A percentile compares a stretch with the other conserved stretches of the same genome.
Conservation (phyloP, 2,113 vertebrate genomes). For the Amblyornis subalaris region DNA sequence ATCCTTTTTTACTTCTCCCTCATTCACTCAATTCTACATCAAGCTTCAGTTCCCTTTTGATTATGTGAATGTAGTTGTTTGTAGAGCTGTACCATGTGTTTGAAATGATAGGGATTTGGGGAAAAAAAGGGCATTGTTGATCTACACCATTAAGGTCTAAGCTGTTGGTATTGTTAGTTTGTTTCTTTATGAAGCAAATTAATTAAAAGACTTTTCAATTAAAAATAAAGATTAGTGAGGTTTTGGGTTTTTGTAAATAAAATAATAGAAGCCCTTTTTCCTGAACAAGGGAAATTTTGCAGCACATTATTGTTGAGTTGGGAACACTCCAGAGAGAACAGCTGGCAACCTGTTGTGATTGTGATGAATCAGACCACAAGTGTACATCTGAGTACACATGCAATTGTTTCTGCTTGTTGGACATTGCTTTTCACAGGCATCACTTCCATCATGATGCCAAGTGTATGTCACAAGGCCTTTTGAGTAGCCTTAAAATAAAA, state of each 20-base stretch:
- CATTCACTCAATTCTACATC: background rate
- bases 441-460: background rate
- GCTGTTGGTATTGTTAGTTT: background rate
- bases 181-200: background rate
- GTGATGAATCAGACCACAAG: background rate
- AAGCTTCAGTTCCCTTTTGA: background rate
- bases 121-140: background rate
- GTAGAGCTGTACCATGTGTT: background rate
- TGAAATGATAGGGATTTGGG: background rate
- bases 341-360: slow-evolving; percentile 1
- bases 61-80: background rate
- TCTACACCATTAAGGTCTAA: background rate
- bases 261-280: background rate
- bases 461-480: background rate
- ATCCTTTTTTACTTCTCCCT: background rate
- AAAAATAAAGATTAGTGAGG: background rate
- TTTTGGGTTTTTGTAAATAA: background rate
- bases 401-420: background rate
- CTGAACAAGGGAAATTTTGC: background rate
- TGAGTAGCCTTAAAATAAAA: slow-evolving; percentile 31
- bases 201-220: background rate
- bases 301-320: background rate
- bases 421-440: background rate
- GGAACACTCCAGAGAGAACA: background rate
- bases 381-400: background rate